Evolutionary conservation across 2,888 invertebrate species (phyloP), one percentile per base, ranked within the genome.

Genomic region (Tricholauxania praeusta): DNA sequence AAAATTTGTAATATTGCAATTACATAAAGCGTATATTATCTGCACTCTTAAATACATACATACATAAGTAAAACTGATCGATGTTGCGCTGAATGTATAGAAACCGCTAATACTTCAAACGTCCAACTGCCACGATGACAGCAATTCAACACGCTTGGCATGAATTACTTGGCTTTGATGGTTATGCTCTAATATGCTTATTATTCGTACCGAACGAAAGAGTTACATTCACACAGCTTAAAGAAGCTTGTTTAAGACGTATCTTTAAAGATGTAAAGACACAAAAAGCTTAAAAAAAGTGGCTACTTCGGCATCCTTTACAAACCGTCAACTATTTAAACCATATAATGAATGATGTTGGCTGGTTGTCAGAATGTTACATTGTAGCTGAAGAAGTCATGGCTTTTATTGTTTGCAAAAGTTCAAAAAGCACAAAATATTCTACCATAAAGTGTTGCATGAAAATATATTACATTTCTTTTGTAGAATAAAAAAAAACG

Each of bases 141-240:
- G 74, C 74, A 71, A 78, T 79, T 80, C 63, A 53, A 53, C 75
- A 78, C 72, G 77, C 76, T 75, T 75, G 72, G 70, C 76, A 68
- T 71, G 69, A 74, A 75, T 78, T 63, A 74, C 72, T 76, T 53
- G 78, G 60, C 75, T 77, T 75, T 76, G 75, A 68, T 71, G 72
- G 65, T 47, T 69, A 71, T 73, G 79, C 73, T 71, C 60, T 52
- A 78, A 81, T 77, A 78, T 74, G 80, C 79, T 82, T 81, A 79
- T 74, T 32, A 49, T 49, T 49, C 17, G 48, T 49, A 19, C 39
- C 39, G 10, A 4, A 39, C 10, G 39, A 39, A 39, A 39, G 39
- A 10, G 39, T 39, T 39, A 39, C 39, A 39, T 39, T 10, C 39
- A 39, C 10, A 39, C 39, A 39, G 39, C 39, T 39, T 51, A 10